Evolutionary conservation across 1,140 invertebrate species (phyloP), one percentile per base, ranked within the genome.

Genomic region (Zelostemma sp.): DNA sequence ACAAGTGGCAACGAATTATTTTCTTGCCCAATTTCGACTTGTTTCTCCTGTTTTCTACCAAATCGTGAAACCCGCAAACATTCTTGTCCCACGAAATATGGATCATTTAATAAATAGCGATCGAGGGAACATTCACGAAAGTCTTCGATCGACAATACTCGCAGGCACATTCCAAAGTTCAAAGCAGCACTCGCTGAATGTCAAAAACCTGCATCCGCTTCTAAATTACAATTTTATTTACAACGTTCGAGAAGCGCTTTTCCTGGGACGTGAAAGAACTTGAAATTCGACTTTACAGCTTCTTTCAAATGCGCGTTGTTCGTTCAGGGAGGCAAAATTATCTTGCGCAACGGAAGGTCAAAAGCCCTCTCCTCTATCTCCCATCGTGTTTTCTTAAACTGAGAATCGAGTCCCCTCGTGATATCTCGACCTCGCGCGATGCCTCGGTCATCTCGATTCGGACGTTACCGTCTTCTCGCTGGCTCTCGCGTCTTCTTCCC

Each of bases 1-100:
- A 57, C 53, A 47, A 60, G 14, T 38, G 59, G 28, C 51, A 25
- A 48, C 41, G 57, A 72, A 57, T 72, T 72, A 68, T 72, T 57
- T 55, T 61, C 46, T 40, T 25, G 18, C 49, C 54, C 57, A 62
- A 65, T 68, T 65, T 48, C 31, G 6, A 35, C 5, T 16, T 35
- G 3, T 28, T 4, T 28, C 25, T 4, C 25, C 8, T 8, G 3
- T 28, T 28, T 28, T 28, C 8, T n/a, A n/a, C n/a, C 25, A 8
- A 28, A 28, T 28, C 8, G 25, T 28, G 3, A 28, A 8, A 8
- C 3, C 8, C 8, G 25, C 3, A 8, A 28, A 28, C 8, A 28
- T 28, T 28, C 8, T 9, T 35, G 33, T 35, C n/a, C 21, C 33
- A 9, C 11, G 11, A 35, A 35, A 35, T 35, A n/a, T 35, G 11